Evolutionary conservation across 2,888 invertebrate species (phyloP), one percentile per base, ranked within the genome.

Genomic region (Venustoraphidia nigricollis): DNA sequence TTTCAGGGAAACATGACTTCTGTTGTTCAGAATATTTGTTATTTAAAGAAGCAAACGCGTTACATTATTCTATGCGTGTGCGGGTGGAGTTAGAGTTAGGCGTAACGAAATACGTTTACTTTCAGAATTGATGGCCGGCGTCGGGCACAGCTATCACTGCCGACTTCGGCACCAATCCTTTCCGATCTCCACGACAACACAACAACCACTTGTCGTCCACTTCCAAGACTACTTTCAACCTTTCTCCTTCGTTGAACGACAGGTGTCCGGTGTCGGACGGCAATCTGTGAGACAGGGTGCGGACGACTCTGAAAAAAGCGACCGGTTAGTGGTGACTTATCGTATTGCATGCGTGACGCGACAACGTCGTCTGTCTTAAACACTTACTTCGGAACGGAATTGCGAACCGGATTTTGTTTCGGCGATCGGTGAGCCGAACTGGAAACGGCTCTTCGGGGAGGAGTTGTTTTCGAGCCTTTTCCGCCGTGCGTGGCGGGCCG

Each of bases 191-290:
- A 55, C 82, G 70, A 58, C 83, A 82, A 63, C 86, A 86, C 49
- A 86, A 66, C 54, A 85, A 64, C 76, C 84, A 81, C 57, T 82
- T 81, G 58, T 76, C 77, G 62, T 86, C 85, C 42, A 86, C 84
- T 58, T 85, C 83, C 34, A 85, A 68, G 44, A 85, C 79, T 36
- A 86, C 75, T 52, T 79, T 77, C 43, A 86, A 69, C 41, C 76
- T 73, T 61, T 85, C 85, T 13, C 84, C 84, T 62, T 84, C 83
- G 61, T 79, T 82, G 67, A 83, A 86, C 10, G 83, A 79, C 38
- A 86, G 69, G 59, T 85, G 85, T 10, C 84, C 85, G 44, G 81
- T 83, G 60, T 83, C 83, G 1, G 83, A 81, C n/a, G 83, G 81
- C 50, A 82, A 66, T 56, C 83, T 73, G 58, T 84, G 83, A 65